Base-by-base conservation (phyloP, 2,888 invertebrate species). In the Drosophila aldrichi region DNA sequence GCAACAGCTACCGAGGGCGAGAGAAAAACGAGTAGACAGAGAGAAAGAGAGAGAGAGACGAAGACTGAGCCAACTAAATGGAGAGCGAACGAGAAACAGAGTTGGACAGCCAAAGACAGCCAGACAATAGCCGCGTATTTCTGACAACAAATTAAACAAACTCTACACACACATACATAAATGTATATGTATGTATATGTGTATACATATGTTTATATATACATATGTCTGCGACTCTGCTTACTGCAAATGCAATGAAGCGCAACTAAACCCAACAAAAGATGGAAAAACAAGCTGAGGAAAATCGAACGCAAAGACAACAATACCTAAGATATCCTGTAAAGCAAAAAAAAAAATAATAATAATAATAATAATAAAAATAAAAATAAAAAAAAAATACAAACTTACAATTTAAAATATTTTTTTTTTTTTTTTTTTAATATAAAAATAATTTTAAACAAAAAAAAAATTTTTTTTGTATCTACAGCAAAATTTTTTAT, bases 91-190 rank as follows among this genome's bases (percentile, higher is more conserved):
- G 36, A 43, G 43, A 12, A 10, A 32, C 48, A 59, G 38, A 59
- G 38, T 46, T 38, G 46, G 34, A 55, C 16, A 43, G 55, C 38
- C 56, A 46, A 3, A 20, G 59, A 52, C 51, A 60, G 62, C 46
- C 63, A 65, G 52, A 73, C 73, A 78, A 82, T 75, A 74, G 74
- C 57, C 72, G 69, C 70, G 72, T 55, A 73, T 79, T 87, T 88
- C 79, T 82, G 81, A 81, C 84, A 87, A 71, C 74, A 74, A 85
- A 85, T 89, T 85, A 85, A 81, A 75, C 70, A 81, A 83, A 79
- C 79, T 84, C 69, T n/a, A 52, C 1, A 43, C 6, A 70, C 25
- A 46, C 20, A 57, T 32, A 32, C 32, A 10, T 9, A 32, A 32
- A 20, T 20, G 12, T 32, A 16, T 3, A 22, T 10, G 16, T 22